These are phyloP conservation scores for Pelobates fuscus DNA, from an alignment of 2,113 vertebrate species.

Conservation along the genomic window DNA sequence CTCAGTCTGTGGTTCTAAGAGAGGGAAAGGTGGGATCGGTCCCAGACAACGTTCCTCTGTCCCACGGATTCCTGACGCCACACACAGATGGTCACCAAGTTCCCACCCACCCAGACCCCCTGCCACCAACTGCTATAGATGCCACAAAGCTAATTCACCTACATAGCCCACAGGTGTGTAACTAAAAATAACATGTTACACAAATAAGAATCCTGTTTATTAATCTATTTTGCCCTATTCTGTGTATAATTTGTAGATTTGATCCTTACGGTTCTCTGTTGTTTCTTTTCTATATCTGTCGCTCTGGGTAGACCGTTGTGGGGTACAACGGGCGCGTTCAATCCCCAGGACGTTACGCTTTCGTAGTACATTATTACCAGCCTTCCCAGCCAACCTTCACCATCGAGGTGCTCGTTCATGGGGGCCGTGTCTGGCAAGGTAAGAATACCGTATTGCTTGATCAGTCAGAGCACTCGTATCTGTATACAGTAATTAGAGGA, in stretches of 20 bases:
- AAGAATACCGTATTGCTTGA: slow-evolving; percentile 49
- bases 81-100: slow-evolving; percentile 49
- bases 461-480: no score
- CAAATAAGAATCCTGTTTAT: no score
- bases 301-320: slow-evolving; percentile 79
- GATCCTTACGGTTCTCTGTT: no score
- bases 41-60: slow-evolving; percentile 64
- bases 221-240: no score
- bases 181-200: no score
- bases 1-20: slow-evolving; percentile 80
- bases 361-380: slow-evolving; percentile 92
- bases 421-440: slow-evolving; percentile 92
- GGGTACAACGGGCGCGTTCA: slow-evolving; percentile 78
- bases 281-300: slow-evolving; percentile 3
- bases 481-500: no score
- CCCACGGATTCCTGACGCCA: slow-evolving; percentile 57
- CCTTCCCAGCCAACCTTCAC: slow-evolving; percentile 81
- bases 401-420: slow-evolving; percentile 81
- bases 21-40: slow-evolving; percentile 76
- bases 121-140: slow-evolving; percentile 72
- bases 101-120: slow-evolving; percentile 54
- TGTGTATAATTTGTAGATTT: no score
- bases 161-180: slow-evolving; percentile 76
- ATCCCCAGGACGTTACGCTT: slow-evolving; percentile 84
- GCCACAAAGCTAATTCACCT: slow-evolving; percentile 73